Conservation (phyloP, 2,888 invertebrate species). For the Pammene fasciana region DNA sequence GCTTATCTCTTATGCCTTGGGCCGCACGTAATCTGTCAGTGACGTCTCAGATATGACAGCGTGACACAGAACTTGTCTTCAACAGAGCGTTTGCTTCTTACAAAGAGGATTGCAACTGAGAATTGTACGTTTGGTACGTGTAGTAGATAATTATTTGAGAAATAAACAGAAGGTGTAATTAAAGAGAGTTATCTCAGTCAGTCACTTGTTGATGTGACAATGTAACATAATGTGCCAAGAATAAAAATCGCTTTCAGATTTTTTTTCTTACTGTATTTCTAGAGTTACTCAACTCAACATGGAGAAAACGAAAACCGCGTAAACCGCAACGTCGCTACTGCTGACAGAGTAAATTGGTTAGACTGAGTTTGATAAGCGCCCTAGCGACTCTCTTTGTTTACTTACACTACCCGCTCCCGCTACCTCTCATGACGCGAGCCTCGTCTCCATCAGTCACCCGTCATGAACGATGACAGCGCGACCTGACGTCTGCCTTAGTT, state of each 20-base stretch:
- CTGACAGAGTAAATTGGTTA: too few relatives aligned
- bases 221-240: too few relatives aligned
- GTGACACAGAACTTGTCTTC: slow-evolving; percentile 12
- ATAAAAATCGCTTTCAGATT: too few relatives aligned
- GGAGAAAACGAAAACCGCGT: too few relatives aligned
- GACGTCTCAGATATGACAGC: slow-evolving; percentile 13
- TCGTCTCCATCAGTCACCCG: slow-evolving; percentile 3
- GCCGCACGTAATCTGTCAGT: slow-evolving; percentile 29
- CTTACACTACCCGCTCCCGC: neutral
- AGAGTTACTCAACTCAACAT: too few relatives aligned
- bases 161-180: neutral
- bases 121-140: neutral
- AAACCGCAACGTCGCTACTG: too few relatives aligned
- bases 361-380: too few relatives aligned
- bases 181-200: neutral
- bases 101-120: neutral
- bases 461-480: slow-evolving; percentile 4
- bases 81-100: neutral
- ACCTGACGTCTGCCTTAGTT: slow-evolving; percentile 8
- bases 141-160: neutral
- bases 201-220: neutral
- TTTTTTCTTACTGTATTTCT: too few relatives aligned
- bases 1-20: slow-evolving; percentile 1
- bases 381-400: neutral
- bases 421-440: slow-evolving; percentile 44